Evolutionary conservation across 23 tunicate genomes (phyloP), one percentile per base, ranked within the genome.

Genomic region (Halocynthia roretzi): DNA sequence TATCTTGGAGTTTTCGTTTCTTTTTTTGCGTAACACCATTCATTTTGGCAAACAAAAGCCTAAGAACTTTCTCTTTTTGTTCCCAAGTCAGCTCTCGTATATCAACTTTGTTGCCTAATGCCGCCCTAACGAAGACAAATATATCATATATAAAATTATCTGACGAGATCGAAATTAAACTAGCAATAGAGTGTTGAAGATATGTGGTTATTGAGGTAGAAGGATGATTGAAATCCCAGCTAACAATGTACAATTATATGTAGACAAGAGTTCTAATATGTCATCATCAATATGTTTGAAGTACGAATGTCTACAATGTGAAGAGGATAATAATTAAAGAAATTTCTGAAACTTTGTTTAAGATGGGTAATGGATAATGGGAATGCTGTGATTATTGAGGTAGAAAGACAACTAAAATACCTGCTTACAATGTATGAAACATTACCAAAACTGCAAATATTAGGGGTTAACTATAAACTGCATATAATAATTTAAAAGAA

Each of bases 21-120:
- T 67, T 72, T 7, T 76, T 66, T 11, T 71, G 54, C 53, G 87
- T 83, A n/a, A 93, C 58, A 8, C 98, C 98, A 62, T 94, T 94
- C 87, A 94, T 88, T 53, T 89, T 78, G 19, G 99, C 99, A 72
- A 83, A 94, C 5, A 94, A 81, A 6, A 94, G 69, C 0, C 91
- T 84, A 67, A 94, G 67, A 53, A 94, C 91, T 80, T 88, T 84
- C 60, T 94, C 99, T 62, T 93, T 93, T 56, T 93, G 98, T 57
- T 93, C 98, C 98, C 98, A 93, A 50, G 98, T 93, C 15, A 93
- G 66, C 50, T 93, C 98, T 15, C 89, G 70, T 70, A 93, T 84
- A 60, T 87, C 98, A 10, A 82, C 82, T 67, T 82, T 78, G 66
- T 31, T 62, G 14, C 88, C 87, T 48, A 92, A 71, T 17, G 67